Conservation (phyloP, 2,888 invertebrate species). For the Ferdinandea cuprea region DNA sequence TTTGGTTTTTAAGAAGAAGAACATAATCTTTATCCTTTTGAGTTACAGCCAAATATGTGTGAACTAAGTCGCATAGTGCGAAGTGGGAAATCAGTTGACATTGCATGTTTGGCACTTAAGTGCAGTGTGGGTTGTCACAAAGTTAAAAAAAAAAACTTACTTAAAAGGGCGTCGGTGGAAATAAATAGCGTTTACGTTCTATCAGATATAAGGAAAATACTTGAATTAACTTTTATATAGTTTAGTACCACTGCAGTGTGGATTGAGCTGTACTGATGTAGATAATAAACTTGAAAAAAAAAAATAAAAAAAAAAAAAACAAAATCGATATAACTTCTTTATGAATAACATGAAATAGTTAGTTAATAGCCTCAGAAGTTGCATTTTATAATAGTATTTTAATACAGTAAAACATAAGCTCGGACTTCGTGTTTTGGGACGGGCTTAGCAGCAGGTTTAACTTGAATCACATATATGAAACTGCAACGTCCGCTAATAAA, state of each 20-base stretch:
- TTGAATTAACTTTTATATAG: conserved; percentile 40
- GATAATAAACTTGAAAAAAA: no score
- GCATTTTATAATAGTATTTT: no score
- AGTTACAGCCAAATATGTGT: conserved; percentile 57
- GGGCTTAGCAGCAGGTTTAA: no score
- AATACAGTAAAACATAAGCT: no score
- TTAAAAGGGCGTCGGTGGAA: conserved; percentile 16
- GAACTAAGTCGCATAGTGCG: conserved; percentile 21
- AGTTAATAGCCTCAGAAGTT: no score
- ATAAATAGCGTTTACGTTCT: conserved; percentile 25
- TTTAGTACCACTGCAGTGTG: background rate
- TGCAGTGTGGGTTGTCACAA: conserved; percentile 57
- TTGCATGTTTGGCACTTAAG: conserved; percentile 68
- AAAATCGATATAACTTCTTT: no score
- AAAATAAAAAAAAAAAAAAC: no score
- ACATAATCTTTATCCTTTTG: conserved; percentile 43
- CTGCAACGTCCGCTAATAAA: no score
- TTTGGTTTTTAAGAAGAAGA: conserved; percentile 33
- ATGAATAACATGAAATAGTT: no score
- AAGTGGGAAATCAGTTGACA: conserved; percentile 63
- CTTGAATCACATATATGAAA: no score
- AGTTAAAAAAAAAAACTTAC: conserved; percentile 18
- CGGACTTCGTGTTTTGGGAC: no score
- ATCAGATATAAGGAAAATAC: conserved; percentile 15
- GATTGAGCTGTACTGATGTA: background rate